Conservation (phyloP, 2,888 invertebrate species). For the Zele albiditarsus region DNA sequence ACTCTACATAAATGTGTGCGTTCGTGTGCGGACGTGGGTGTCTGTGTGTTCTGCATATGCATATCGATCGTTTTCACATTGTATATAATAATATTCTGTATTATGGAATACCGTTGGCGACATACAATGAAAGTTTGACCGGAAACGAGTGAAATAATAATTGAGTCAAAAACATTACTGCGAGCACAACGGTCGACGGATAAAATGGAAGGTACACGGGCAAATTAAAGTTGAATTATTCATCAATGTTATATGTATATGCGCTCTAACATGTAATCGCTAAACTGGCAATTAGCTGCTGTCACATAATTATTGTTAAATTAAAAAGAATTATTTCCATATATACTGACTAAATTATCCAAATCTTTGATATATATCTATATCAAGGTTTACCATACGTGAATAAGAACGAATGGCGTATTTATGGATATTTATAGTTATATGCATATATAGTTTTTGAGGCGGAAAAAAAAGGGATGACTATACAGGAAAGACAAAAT, state of each 20-base stretch:
- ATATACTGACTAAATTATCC: background rate
- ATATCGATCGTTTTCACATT: slow-evolving; percentile 47
- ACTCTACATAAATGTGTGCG: background rate
- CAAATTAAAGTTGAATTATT: slow-evolving; percentile 42
- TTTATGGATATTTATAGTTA: background rate
- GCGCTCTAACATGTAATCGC: slow-evolving; percentile 21
- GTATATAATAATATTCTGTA: slow-evolving; percentile 13
- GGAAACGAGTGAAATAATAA: slow-evolving; percentile 40
- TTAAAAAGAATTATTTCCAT: slow-evolving; percentile 36
- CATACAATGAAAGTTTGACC: slow-evolving; percentile 39
- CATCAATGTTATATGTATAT: slow-evolving; percentile 25
- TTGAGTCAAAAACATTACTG: slow-evolving; percentile 31
- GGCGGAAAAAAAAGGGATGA: background rate
- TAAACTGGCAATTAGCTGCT: slow-evolving; percentile 35
- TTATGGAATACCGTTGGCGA: slow-evolving; percentile 1
- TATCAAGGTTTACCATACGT: background rate
- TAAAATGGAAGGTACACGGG: background rate
- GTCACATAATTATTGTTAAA: slow-evolving; percentile 30
- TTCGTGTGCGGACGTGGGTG: background rate
- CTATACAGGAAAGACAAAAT: background rate
- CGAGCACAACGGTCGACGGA: background rate
- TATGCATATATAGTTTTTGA: background rate
- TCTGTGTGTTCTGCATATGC: slow-evolving; percentile 12
- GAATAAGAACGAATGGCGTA: background rate
- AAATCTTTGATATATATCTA: background rate